Conservation (phyloP, 2,113 vertebrate genomes). For the Oreochromis aureus region DNA sequence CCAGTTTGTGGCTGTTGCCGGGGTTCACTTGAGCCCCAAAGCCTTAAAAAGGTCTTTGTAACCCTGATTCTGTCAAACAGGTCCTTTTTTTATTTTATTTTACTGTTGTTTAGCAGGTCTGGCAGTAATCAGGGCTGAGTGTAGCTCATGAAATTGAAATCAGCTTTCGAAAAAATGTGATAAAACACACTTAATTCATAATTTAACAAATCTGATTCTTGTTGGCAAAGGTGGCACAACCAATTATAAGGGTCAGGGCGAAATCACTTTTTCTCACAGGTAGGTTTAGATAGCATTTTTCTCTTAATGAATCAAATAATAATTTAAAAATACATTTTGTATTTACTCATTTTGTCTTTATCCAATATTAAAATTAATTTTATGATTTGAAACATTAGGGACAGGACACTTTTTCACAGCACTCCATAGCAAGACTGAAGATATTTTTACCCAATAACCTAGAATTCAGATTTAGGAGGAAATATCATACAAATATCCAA, state of each 20-base stretch:
- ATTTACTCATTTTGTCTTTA: too few relatives aligned
- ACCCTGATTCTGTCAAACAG: neutral
- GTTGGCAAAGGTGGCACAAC: neutral
- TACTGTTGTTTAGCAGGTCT: neutral
- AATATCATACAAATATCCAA: neutral
- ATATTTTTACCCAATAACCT: neutral
- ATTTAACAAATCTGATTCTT: neutral
- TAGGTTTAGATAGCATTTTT: neutral
- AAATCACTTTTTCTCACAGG: neutral
- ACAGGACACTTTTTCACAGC: neutral
- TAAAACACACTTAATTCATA: accelerated
- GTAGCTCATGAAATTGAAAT: neutral
- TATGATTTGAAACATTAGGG: neutral
- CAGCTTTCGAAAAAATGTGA: accelerated
- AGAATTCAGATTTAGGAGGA: neutral
- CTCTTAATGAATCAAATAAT: neutral
- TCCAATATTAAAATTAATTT: accelerated
- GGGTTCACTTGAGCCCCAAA: neutral
- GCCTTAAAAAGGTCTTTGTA: neutral
- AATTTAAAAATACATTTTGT: neutral
- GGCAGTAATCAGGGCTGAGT: neutral
- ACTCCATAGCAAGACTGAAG: neutral
- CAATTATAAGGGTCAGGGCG: accelerated
- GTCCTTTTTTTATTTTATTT: neutral
- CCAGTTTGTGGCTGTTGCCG: neutral